These are phyloP conservation scores for Epistrophe eligans DNA, from an alignment of 2,888 invertebrate genomes.

Conservation along the genomic window DNA sequence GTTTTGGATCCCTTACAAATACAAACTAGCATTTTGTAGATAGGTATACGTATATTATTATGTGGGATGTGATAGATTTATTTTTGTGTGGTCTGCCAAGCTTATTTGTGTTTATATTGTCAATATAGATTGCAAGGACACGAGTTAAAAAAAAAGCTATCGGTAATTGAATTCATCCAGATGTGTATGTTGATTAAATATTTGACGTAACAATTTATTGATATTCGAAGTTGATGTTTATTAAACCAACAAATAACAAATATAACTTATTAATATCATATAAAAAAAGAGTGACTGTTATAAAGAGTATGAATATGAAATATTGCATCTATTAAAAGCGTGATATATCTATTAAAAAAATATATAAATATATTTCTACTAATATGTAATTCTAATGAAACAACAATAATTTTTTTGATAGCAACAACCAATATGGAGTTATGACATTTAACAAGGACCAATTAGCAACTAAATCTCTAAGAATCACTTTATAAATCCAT, in stretches of 20 bases:
- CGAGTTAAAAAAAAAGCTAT: neutral
- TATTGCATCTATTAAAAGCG: neutral
- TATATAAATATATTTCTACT: no score
- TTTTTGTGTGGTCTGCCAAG: neutral
- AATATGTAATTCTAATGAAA: no score
- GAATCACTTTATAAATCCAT: neutral
- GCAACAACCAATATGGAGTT: no score
- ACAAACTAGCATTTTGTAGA: neutral
- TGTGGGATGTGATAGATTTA: neutral
- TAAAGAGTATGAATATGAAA: neutral
- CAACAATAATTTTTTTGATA: no score
- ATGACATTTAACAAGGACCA: no score
- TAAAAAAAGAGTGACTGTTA: neutral
- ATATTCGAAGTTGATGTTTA: constrained; percentile 26
- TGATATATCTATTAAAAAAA: no score
- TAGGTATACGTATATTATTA: neutral
- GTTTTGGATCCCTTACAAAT: neutral
- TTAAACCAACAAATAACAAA: constrained; percentile 13
- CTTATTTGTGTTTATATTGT: neutral
- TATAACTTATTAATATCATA: neutral
- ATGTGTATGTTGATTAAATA: constrained; percentile 31
- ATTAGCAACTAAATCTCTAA: no score
- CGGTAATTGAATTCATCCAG: neutral
- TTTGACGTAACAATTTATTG: constrained; percentile 23
- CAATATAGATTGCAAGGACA: constrained; percentile 9